Evolutionary conservation across 2,888 invertebrate species (phyloP).

Genomic region (Lymantria monacha): DNA sequence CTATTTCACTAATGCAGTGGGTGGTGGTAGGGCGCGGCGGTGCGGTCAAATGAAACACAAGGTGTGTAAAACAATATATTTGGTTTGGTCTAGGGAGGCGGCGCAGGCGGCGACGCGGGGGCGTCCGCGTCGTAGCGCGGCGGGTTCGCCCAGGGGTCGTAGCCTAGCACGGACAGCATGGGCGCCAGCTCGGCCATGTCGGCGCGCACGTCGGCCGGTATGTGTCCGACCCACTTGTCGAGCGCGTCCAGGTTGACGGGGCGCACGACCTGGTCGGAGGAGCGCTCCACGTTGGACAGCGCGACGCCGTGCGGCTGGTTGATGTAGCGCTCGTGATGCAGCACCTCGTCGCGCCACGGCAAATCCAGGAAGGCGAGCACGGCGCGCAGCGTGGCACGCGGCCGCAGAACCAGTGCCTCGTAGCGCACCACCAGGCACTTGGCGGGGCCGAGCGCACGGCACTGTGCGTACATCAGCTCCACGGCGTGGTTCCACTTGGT

Average conservation of each 20-base stretch:
- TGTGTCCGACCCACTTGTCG: conserved; percentile 94
- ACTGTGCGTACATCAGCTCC: conserved; percentile 96
- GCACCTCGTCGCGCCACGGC: conserved; percentile 96
- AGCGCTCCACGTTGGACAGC: conserved; percentile 97
- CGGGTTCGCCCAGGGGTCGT: conserved; percentile 98
- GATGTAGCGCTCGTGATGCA: conserved; percentile 98
- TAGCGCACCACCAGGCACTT: conserved; percentile 96
- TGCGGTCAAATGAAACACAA: too few species aligned
- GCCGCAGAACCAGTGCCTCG: conserved; percentile 98
- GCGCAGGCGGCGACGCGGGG: conserved; percentile 27
- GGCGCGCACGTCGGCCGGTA: conserved; percentile 94
- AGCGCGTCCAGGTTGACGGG: conserved; percentile 98
- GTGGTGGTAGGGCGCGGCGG: too few species aligned
- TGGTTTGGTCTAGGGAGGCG: conserved; percentile 19
- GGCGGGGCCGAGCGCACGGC: conserved; percentile 88
- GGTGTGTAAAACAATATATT: too few species aligned
- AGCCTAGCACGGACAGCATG: conserved; percentile 95
- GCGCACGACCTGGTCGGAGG: conserved; percentile 99
- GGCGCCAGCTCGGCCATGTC: conserved; percentile 97
- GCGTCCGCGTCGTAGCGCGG: conserved; percentile 92
- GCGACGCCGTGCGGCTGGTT: conserved; percentile 97
- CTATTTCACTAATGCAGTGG: too few species aligned
- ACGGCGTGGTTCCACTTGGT: conserved; percentile 98
- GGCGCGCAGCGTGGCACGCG: conserved; percentile 92
- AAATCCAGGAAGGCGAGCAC: conserved; percentile 94